phyloP scores from a whole-genome alignment of 2,797 vertebrate genomes.

The Erethizon dorsatum region DNA sequence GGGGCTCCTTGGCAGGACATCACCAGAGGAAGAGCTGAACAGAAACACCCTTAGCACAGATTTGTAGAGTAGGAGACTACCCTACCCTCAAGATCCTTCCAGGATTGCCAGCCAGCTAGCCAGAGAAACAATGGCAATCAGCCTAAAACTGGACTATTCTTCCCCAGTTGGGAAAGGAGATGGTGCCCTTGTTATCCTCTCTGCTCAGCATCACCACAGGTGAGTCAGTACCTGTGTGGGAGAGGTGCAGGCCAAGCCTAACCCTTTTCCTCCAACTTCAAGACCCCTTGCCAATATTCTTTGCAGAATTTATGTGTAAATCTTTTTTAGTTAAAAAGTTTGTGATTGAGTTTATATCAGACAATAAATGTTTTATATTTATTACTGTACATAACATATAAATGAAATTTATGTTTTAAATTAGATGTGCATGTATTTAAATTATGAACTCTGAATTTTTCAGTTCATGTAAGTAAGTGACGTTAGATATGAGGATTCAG shows the following conservation, averaged over 20 bases:
- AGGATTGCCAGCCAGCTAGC: neutral
- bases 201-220: neutral
- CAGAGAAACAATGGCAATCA: neutral
- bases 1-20: neutral
- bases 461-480: neutral
- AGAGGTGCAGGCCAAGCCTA: neutral
- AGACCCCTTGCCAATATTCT: neutral
- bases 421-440: neutral
- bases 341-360: neutral
- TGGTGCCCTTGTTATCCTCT: neutral
- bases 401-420: neutral
- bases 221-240: neutral
- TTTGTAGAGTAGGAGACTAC: neutral
- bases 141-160: neutral
- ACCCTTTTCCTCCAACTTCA: neutral
- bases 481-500: neutral
- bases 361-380: neutral
- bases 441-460: neutral
- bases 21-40: neutral
- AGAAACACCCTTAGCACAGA: neutral
- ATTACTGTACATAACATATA: neutral
- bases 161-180: neutral
- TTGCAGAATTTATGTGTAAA: neutral
- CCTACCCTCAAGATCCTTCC: neutral
- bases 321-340: slow-evolving; percentile 38